Percentiles rank a stretch among this genome's conserved stretches.
phyloP scores from a whole-genome alignment of 2,797 vertebrate genomes.

The Hoplostethus atlanticus region DNA sequence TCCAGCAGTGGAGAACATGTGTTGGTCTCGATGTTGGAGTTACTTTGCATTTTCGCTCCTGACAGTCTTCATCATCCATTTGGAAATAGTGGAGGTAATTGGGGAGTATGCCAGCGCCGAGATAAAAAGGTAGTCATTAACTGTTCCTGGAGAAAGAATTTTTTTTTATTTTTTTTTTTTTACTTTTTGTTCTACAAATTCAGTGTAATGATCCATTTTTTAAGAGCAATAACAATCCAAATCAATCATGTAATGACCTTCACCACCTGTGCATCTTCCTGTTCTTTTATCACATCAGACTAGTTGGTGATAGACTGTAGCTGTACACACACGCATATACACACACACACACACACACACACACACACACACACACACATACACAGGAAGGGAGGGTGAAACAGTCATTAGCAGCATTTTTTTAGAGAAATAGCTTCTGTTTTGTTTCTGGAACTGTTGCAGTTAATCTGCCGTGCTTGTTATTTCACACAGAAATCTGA shows the following conservation, averaged over 20 bases:
- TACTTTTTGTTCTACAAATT: conserved; percentile 67
- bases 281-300: conserved; percentile 72
- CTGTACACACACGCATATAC: conserved; percentile 17
- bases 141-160: conserved; percentile 69
- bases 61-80: conserved; percentile 77
- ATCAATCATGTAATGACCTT: conserved; percentile 78
- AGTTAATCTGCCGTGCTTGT: conserved; percentile 71
- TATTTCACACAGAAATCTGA: conserved; percentile 61
- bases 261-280: conserved; percentile 75
- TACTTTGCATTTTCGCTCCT: conserved; percentile 75
- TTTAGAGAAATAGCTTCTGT: conserved; percentile 45
- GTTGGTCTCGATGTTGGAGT: conserved; percentile 79
- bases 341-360: conserved; percentile 35
- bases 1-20: conserved; percentile 80
- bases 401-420: conserved; percentile 65
- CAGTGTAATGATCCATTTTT: conserved; percentile 73
- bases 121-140: conserved; percentile 81
- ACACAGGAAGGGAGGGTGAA: conserved; percentile 41
- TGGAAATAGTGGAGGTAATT: conserved; percentile 76
- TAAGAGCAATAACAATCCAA: conserved; percentile 71
- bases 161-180: conserved; percentile 59
- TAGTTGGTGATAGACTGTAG: conserved; percentile 58
- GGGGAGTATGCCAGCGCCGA: conserved; percentile 73
- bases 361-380: neutral
- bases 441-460: conserved; percentile 57